Percentiles rank a stretch among this genome's conserved stretches.
Evolutionary conservation across 2,797 vertebrate genomes (phyloP).

Genomic region (Siniperca undulata): DNA sequence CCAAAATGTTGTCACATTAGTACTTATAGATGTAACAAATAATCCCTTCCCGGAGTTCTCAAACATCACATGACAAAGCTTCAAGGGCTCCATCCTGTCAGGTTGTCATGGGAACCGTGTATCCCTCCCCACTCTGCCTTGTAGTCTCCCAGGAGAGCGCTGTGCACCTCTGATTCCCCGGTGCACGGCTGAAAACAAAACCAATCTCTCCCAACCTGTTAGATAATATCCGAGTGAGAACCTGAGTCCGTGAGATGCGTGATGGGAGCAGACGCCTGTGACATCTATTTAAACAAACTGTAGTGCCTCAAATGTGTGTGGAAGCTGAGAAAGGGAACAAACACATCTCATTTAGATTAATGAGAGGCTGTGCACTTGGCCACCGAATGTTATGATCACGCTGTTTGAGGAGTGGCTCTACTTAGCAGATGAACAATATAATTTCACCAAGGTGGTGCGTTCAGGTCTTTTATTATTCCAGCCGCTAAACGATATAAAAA

Average conservation of each 20-base stretch:
- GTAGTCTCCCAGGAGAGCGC: constrained; percentile 89
- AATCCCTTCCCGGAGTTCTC: constrained; percentile 87
- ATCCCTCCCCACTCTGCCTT: constrained; percentile 86
- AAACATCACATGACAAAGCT: constrained; percentile 89
- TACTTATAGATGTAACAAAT: constrained; percentile 32
- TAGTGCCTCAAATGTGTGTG: constrained; percentile 51
- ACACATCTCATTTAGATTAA: constrained; percentile 79
- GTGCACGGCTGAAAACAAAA: constrained; percentile 67
- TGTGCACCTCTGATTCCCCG: constrained; percentile 80
- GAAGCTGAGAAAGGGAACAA: constrained; percentile 62
- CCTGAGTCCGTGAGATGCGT: constrained; percentile 26
- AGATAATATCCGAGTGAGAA: constrained; percentile 48
- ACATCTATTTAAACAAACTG: constrained; percentile 59
- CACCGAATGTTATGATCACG: constrained; percentile 70
- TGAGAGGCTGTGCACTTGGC: constrained; percentile 70
- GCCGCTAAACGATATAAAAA: constrained; percentile 68
- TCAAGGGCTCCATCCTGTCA: constrained; percentile 91
- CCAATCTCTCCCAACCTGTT: constrained; percentile 54
- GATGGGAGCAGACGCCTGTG: constrained; percentile 33
- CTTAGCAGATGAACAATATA: constrained; percentile 75
- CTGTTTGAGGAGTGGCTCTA: constrained; percentile 79
- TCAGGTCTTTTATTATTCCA: constrained; percentile 73
- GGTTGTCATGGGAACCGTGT: constrained; percentile 93
- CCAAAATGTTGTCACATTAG: constrained; percentile 11
- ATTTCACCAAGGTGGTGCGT: constrained; percentile 73